Conservation (phyloP, 2,888 invertebrate genomes). For the Drosophila vallismaia region DNA sequence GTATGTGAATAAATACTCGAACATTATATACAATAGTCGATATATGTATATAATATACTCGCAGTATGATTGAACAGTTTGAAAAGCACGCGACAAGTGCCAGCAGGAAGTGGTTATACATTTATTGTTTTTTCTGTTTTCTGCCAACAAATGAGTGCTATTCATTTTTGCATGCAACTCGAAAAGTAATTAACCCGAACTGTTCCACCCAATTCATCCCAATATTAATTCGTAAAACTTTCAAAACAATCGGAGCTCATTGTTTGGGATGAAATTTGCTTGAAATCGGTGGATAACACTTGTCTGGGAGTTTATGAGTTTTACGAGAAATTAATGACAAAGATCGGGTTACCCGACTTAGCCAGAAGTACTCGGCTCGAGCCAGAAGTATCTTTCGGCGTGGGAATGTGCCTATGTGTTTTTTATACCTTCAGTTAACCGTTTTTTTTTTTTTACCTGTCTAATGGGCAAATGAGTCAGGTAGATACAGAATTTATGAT, state of each 20-base stretch:
- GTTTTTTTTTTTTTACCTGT: constrained; percentile 6
- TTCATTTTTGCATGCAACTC: constrained; percentile 16
- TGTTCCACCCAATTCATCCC: constrained; percentile 10
- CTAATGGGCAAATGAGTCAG: constrained; percentile 28
- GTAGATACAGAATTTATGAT: constrained; percentile 10
- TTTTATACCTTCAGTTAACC: too few species aligned
- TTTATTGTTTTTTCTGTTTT: neutral
- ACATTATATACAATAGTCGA: constrained; percentile 1
- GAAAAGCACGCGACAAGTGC: constrained; percentile 37
- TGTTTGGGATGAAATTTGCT: constrained; percentile 34
- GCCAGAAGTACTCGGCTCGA: neutral
- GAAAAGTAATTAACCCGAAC: constrained; percentile 12
- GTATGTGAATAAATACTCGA: constrained; percentile 2
- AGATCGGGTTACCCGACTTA: constrained; percentile 15
- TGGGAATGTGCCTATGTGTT: constrained; percentile 27
- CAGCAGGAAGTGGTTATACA: constrained; percentile 5
- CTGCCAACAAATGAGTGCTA: constrained; percentile 14
- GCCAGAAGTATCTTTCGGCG: constrained; percentile 1
- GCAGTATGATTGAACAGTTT: constrained; percentile 32
- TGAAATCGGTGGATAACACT: constrained; percentile 19
- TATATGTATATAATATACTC: too few species aligned
- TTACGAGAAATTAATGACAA: constrained; percentile 16
- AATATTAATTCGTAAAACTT: constrained; percentile 4
- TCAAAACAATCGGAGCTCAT: constrained; percentile 23
- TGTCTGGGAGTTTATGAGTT: constrained; percentile 7